These are phyloP conservation scores for Odontamblyopus rebecca DNA, from an alignment of 2,797 vertebrate genomes.

Conservation along the genomic window DNA sequence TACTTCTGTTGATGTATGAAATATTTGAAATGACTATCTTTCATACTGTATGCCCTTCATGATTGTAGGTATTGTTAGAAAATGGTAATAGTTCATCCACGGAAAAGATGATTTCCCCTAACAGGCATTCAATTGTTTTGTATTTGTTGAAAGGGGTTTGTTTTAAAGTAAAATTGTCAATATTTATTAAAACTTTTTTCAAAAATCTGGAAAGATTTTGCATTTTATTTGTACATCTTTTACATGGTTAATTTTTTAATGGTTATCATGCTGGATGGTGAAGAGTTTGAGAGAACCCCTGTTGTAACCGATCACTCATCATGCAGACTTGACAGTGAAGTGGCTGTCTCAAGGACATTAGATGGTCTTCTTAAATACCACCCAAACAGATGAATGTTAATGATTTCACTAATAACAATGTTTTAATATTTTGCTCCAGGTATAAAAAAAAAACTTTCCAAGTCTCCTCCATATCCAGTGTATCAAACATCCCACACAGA, in stretches of 20 bases:
- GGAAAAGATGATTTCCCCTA: slow-evolving; percentile 24
- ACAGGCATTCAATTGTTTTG: slow-evolving; percentile 21
- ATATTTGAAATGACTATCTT: slow-evolving; percentile 9
- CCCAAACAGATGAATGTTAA: background rate
- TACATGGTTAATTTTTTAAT: background rate
- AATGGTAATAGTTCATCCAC: slow-evolving; percentile 14
- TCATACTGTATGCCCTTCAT: slow-evolving; percentile 18
- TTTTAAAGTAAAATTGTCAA: slow-evolving; percentile 57
- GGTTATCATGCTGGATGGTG: slow-evolving; percentile 24
- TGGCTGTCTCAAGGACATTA: background rate
- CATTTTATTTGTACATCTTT: background rate
- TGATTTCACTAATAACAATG: no score
- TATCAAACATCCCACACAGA: background rate
- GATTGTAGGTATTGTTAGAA: slow-evolving; percentile 10
- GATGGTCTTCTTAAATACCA: background rate
- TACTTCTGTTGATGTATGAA: background rate
- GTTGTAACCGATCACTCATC: slow-evolving; percentile 32
- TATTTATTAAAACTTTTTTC: slow-evolving; percentile 71
- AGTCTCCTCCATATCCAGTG: background rate
- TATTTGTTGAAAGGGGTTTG: slow-evolving; percentile 35
- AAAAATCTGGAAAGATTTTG: slow-evolving; percentile 9
- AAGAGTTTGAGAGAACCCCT: slow-evolving; percentile 40
- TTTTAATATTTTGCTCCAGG: background rate
- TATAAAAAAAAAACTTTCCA: background rate
- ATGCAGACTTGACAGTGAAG: slow-evolving; percentile 26